A percentile compares a stretch with the other conserved stretches of the same genome.
phyloP scores from a whole-genome alignment of 2,888 invertebrate species.

The Ypsolopha scabrella region DNA sequence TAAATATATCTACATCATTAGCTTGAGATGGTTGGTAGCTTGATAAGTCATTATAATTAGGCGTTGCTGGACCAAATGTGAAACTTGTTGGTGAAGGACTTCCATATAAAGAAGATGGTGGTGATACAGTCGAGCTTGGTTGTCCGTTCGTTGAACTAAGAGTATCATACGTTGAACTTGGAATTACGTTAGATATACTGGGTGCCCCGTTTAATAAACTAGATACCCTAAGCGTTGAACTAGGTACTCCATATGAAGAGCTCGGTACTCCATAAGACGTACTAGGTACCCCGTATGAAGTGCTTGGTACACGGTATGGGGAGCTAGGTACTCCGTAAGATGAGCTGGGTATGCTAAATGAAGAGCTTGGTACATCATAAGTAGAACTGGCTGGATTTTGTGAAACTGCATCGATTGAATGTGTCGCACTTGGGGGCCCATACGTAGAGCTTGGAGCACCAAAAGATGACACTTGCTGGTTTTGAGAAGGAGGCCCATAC shows the following conservation, averaged over 20 bases:
- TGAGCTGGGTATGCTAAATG: slow-evolving; percentile 22
- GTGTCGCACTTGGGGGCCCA: slow-evolving; percentile 14
- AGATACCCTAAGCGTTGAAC: slow-evolving; percentile 28
- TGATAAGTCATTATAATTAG: slow-evolving; percentile 28
- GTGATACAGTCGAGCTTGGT: slow-evolving; percentile 5
- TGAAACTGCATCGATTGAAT: background rate
- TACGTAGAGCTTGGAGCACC: slow-evolving; percentile 31
- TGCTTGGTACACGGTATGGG: slow-evolving; percentile 19
- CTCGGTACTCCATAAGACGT: slow-evolving; percentile 29
- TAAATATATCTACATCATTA: slow-evolving; percentile 30
- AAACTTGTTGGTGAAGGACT: slow-evolving; percentile 12
- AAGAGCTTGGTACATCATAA: slow-evolving; percentile 14
- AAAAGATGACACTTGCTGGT: slow-evolving; percentile 20
- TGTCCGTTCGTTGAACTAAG: slow-evolving; percentile 1
- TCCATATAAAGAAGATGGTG: background rate
- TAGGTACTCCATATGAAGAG: slow-evolving; percentile 14
- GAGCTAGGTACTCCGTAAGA: slow-evolving; percentile 14
- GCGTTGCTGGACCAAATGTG: slow-evolving; percentile 25
- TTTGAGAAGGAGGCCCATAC: slow-evolving; percentile 37
- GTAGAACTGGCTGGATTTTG: slow-evolving; percentile 9
- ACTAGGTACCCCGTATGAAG: slow-evolving; percentile 13
- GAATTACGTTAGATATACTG: slow-evolving; percentile 28
- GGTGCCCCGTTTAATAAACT: slow-evolving; percentile 14
- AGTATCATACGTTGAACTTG: slow-evolving; percentile 13
- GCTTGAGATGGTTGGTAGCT: slow-evolving; percentile 35